Conservation (phyloP, 2,113 vertebrate genomes). For the Pelecanoides urinatrix region DNA sequence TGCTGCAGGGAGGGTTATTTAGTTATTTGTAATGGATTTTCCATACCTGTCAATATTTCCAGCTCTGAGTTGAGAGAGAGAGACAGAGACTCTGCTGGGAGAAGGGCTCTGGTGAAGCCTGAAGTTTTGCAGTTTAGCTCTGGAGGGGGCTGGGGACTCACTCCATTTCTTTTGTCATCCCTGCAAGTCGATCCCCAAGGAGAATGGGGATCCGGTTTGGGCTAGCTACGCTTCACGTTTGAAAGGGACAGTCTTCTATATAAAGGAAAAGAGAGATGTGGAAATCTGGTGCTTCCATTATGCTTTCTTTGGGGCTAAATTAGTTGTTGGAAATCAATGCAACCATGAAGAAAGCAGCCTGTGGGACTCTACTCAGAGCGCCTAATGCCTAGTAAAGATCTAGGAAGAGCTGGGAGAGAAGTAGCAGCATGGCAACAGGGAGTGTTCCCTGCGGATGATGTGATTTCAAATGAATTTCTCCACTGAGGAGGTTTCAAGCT, state of each 20-base stretch:
- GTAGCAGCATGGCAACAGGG: background rate
- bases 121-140: background rate
- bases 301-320: background rate
- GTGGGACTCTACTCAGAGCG: background rate
- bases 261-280: background rate
- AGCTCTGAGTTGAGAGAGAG: background rate
- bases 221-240: background rate
- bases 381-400: background rate
- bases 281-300: background rate
- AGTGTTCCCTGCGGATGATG: background rate
- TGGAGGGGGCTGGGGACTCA: background rate
- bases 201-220: background rate
- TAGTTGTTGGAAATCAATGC: background rate
- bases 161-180: background rate
- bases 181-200: background rate
- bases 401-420: background rate
- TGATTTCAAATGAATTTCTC: background rate
- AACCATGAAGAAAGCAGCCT: background rate
- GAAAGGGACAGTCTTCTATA: background rate
- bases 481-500: rapidly evolving
- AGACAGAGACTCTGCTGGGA: background rate
- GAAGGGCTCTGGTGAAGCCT: background rate
- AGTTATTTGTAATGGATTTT: constrained; percentile 7
- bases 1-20: background rate
- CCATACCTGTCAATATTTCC: background rate